Percentiles rank a stretch among this genome's conserved stretches.
phyloP scores from a whole-genome alignment of 2,797 vertebrate species.

The Erpetoichthys calabaricus region DNA sequence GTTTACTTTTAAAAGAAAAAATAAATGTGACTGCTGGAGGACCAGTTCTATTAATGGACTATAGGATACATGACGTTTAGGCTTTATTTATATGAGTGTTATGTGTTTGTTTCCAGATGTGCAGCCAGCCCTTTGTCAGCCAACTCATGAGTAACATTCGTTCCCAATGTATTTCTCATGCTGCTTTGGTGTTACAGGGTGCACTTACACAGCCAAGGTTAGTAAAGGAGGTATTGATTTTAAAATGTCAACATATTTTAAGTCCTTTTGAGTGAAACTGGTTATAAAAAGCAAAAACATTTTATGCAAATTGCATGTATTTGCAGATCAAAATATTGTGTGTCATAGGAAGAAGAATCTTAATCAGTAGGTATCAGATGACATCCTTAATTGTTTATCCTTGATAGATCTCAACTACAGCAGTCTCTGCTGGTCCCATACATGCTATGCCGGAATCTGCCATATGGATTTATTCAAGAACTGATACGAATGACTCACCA shows the following conservation, averaged over 20 bases:
- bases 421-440: slow-evolving; percentile 91
- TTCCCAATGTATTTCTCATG: slow-evolving; percentile 94
- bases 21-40: no score
- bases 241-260: no score
- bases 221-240: slow-evolving; percentile 10
- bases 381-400: no score
- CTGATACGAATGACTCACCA: slow-evolving; percentile 88
- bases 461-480: slow-evolving; percentile 92
- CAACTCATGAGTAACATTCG: slow-evolving; percentile 97
- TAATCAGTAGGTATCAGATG: background rate
- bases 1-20: no score
- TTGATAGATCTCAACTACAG: slow-evolving; percentile 69
- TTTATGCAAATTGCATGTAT: no score
- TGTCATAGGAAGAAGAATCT: no score
- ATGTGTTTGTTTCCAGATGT: slow-evolving; percentile 56
- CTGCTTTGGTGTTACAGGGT: slow-evolving; percentile 87
- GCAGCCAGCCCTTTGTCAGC: slow-evolving; percentile 90
- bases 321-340: no score
- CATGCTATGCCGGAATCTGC: slow-evolving; percentile 96
- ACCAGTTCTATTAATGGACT: no score
- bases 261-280: no score
- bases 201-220: slow-evolving; percentile 87
- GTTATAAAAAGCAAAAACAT: no score
- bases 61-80: no score
- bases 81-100: no score